Percentiles rank a stretch among this genome's conserved stretches.
Evolutionary conservation across 1,140 invertebrate genomes (phyloP).

Genomic region (Aphelenchoides fujianensis): DNA sequence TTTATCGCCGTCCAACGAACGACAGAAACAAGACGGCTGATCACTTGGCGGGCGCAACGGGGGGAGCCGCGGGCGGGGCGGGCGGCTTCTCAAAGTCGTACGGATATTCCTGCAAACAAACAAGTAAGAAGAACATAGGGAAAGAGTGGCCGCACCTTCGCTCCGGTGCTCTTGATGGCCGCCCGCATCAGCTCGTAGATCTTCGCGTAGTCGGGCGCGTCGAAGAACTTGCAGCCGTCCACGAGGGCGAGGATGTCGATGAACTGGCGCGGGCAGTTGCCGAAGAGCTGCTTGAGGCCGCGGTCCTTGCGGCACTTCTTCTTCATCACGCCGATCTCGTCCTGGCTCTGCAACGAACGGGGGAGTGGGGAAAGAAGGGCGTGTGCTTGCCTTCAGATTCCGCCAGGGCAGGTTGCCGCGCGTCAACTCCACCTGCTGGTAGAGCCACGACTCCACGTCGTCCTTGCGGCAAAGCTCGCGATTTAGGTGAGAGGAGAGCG

Average conservation of each 20-base stretch:
- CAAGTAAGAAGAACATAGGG: not conserved
- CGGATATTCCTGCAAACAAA: constrained; percentile 39
- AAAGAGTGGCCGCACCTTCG: constrained; percentile 19
- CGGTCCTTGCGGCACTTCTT: constrained; percentile 28
- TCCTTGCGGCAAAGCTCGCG: constrained; percentile 40
- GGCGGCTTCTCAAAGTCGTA: constrained; percentile 46
- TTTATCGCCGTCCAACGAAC: too few relatives aligned
- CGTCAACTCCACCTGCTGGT: constrained; percentile 46
- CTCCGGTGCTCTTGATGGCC: constrained; percentile 33
- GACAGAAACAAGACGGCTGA: too few relatives aligned
- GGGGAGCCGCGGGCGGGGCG: too few relatives aligned
- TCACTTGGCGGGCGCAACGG: too few relatives aligned
- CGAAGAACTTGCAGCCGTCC: constrained; percentile 50
- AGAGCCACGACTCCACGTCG: constrained; percentile 50
- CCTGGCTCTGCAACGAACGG: constrained; percentile 25
- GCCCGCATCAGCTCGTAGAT: constrained; percentile 43
- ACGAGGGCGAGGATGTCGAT: constrained; percentile 43
- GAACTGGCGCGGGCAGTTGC: constrained; percentile 49
- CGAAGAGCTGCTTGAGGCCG: constrained; percentile 41
- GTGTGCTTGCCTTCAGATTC: constrained; percentile 23
- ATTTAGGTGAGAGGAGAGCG: constrained; percentile 39
- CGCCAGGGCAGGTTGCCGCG: constrained; percentile 44
- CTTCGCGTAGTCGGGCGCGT: constrained; percentile 41
- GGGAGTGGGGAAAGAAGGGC: not conserved
- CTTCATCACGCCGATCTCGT: constrained; percentile 46